Evolutionary conservation across 2,888 invertebrate species (phyloP).

Genomic region (Orchesella flavescens): DNA sequence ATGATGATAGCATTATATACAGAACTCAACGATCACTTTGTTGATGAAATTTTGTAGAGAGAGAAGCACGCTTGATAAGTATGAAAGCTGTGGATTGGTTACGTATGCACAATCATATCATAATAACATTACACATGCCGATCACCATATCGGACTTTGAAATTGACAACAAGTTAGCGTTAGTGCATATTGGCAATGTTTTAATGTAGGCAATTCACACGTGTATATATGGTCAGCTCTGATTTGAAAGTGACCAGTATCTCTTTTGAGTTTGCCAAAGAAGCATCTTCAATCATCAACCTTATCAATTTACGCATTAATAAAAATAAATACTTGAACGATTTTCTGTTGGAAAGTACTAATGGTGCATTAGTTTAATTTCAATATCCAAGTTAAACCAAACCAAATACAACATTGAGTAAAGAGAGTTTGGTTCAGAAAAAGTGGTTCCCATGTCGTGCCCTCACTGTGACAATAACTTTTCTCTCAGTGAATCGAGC

Average conservation of each 20-base stretch:
- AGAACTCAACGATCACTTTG: background rate
- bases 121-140: background rate
- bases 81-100: background rate
- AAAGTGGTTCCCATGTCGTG: constrained; percentile 25
- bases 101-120: background rate
- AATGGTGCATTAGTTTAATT: background rate
- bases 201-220: background rate
- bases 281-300: constrained; percentile 13
- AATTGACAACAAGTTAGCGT: background rate
- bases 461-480: background rate
- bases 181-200: background rate
- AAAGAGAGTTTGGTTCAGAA: background rate
- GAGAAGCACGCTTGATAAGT: background rate
- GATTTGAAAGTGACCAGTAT: background rate
- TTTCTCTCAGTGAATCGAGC: background rate
- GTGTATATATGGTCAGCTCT: background rate
- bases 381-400: background rate
- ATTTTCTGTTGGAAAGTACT: too few relatives aligned
- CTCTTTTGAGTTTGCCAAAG: background rate
- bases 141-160: background rate
- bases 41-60: too few relatives aligned
- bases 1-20: background rate
- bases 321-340: background rate
- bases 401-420: background rate
- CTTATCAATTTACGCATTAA: background rate